Evolutionary conservation across 2,888 invertebrate species (phyloP), one percentile per base, ranked within the genome.

Genomic region (Thumatha senex): DNA sequence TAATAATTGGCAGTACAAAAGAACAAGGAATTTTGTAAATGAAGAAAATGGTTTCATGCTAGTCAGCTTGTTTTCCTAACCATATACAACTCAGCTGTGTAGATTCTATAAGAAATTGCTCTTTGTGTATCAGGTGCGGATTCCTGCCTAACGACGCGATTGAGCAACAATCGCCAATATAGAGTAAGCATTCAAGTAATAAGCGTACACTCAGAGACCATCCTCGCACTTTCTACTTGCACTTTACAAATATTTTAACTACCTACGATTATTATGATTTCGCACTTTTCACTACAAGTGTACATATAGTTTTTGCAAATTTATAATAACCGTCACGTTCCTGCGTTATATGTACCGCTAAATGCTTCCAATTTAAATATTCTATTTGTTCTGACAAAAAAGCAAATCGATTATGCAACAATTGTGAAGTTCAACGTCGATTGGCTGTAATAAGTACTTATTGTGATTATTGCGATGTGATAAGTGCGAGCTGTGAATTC

Each of bases 61-160:
- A 39, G 47, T 43, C 42, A 43, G 18, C 34, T 51, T 41, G 33
- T 29, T 30, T 35, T 24, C 39, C 18, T 38, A 39, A 40, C 40
- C 38, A 43, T 47, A n/a, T 46, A 39, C 48, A 58, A 51, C 44
- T 46, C 56, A 41, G 41, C 52, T 57, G 55, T 54, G 24, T 56
- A 56, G 51, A 48, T 50, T 52, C 54, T 60, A 61, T 65, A 76
- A 74, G 65, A 64, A 61, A 67, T 72, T 82, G 73, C 73, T 84
- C 74, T 87, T 72, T 86, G 72, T 84, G 78, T 89, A 84, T 81
- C 89, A 89, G 89, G 82, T 89, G 89, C 89, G 88, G 89, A 72
- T 89, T 89, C 89, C 89, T 88, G 88, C 89, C 89, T 71, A 86
- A 82, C 80, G 89, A 89, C 83, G 83, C 87, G 81, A 87, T 88